Evolutionary conservation across 2,797 vertebrate species (phyloP), one percentile per base, ranked within the genome.

Genomic region (Megalops cyprinoides): DNA sequence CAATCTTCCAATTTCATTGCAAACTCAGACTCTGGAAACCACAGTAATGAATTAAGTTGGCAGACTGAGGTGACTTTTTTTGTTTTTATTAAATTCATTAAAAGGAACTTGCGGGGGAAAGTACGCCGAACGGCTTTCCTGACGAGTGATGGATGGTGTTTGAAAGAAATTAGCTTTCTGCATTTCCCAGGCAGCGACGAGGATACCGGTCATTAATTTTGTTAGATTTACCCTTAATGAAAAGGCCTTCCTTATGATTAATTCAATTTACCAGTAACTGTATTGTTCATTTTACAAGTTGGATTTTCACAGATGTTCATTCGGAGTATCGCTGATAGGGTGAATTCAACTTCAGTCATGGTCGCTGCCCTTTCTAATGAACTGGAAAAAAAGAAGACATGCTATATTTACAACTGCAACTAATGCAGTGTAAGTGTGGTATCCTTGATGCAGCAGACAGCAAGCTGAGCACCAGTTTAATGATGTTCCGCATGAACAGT

Each of bases 51-150:
- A 77, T 77, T 42, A 44, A 37, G 34, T 34, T 46, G 53, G 20
- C 28, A 55, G 37, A 44, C 55, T 28, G 39, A 25, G 51, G 34
- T 60, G 51, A 60, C 55, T 77, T 58, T 39, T 71, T 28, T 77
- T 20, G 9, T 42, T 58, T 77, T 44, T 77, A 60, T 77, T 60
- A 58, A 77, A 77, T 51, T 77, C 76, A 77, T 58, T 58, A 58
- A 77, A 46, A 37, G 20, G 34, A 34, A 60, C 76, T 58, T 42
- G 15, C 20, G 39, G 39, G 42, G 10, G 51, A 58, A 56, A 76
- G 51, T 18, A 53, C 14, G 8, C 48, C 20, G 76, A 77, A 60
- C 28, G 7, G 39, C 53, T 60, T 77, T 60, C 37, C 23, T 60
- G 76, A 77, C 25, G 53, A 77, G 42, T 77, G 39, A 77, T 77